Evolutionary conservation across 92 coral and sea anemone species (phyloP), one percentile per base, ranked within the genome.

Genomic region (Zoanthus solanderi): DNA sequence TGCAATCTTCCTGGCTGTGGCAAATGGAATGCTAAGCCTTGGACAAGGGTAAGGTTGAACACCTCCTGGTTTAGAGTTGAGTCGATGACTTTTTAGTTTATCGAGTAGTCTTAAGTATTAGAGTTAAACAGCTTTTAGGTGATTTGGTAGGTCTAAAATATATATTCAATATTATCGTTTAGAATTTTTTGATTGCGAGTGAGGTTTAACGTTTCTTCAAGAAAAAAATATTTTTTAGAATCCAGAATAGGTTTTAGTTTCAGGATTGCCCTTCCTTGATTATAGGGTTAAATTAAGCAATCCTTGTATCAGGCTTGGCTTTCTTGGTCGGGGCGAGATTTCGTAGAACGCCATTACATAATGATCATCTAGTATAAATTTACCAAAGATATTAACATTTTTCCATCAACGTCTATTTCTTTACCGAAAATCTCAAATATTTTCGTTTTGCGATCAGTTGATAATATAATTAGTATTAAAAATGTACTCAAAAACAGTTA

Each of bases 1-100:
- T 94, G 97, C 56, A 61, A 85, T 23, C 77, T 78, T 71, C 90
- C 92, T 7, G 18, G 58, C 14, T 94, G 96, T 65, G 92, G 94
- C 15, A 79, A 56, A 58, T 94, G 96, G 96, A 71, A 71, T 66
- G 78, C 83, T 48, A 89, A 91, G 15, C 53, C 37, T 0, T 94
- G 96, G 96, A 71, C 89, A 37, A 37, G 78, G 94, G 96, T 57
- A 57, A 57, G 65, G 15, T 12, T 57, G 5, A 57, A 12, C 65
- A 57, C 14, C 17, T 57, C 65, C 17, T 57, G 16, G 0, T 12
- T n/a, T 57, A 57, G 0, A 13, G 65, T 12, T 13, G 17, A n/a
- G 65, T 57, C 17, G 5, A 57, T 4, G 17, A 12, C 14, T 57
- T 57, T 15, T 4, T 54, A 54, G 16, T 57, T 4, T 57, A 57